Conservation (phyloP, 2,797 vertebrate species). For the Clamator glandarius region DNA sequence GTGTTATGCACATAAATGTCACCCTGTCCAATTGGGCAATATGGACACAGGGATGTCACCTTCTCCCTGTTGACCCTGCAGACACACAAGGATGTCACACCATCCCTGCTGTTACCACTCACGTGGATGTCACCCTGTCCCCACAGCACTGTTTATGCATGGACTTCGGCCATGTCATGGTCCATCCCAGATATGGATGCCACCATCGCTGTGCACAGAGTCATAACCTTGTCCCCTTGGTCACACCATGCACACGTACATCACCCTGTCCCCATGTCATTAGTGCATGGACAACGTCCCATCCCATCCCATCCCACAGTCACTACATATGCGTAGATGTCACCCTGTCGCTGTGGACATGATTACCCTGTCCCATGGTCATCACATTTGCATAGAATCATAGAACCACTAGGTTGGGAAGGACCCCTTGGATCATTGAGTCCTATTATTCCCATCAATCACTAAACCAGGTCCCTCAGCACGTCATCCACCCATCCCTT, state of each 20-base stretch:
- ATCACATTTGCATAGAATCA: rapidly evolving
- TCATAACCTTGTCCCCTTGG: neutral
- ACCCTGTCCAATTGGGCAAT: rapidly evolving
- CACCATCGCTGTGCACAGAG: rapidly evolving
- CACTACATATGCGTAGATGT: too few relatives aligned
- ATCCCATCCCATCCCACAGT: too few relatives aligned
- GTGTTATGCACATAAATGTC: neutral
- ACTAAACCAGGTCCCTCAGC: too few relatives aligned
- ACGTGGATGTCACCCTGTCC: neutral
- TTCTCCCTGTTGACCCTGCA: too few relatives aligned
- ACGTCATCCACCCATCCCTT: too few relatives aligned
- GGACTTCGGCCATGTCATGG: neutral
- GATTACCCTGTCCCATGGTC: neutral
- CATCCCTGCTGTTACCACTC: neutral
- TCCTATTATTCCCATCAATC: too few relatives aligned
- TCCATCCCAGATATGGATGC: neutral
- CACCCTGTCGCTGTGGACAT: too few relatives aligned
- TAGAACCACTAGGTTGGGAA: too few relatives aligned
- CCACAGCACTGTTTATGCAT: rapidly evolving
- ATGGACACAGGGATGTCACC: rapidly evolving
- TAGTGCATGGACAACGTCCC: neutral
- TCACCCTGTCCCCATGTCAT: neutral
- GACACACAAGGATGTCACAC: neutral
- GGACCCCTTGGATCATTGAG: too few relatives aligned
- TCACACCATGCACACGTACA: neutral